A percentile compares a stretch with the other conserved stretches of the same genome.
These are phyloP conservation scores for Brassicogethes aeneus DNA, from an alignment of 2,888 invertebrate genomes.

Conservation along the genomic window DNA sequence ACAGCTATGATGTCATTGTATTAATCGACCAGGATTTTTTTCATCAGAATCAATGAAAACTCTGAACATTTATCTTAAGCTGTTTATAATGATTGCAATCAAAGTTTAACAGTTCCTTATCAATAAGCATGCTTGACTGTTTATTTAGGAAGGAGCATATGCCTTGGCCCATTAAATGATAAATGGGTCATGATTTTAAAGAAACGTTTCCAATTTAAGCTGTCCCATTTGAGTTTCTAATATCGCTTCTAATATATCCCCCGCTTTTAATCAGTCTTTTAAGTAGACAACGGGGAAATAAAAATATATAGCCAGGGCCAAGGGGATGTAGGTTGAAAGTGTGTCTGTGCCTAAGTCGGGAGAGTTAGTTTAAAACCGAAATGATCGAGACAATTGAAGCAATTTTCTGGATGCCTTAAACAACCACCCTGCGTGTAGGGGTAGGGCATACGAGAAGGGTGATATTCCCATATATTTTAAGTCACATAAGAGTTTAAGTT, in stretches of 20 bases:
- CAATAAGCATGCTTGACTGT: background rate
- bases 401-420: conserved; percentile 4
- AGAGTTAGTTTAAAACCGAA: conserved; percentile 32
- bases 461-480: conserved; percentile 33
- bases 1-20: too few relatives aligned
- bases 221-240: conserved; percentile 25
- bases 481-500: conserved; percentile 35
- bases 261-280: conserved; percentile 42
- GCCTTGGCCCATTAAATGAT: conserved; percentile 20
- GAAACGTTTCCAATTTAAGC: conserved; percentile 11
- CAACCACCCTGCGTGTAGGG: conserved; percentile 4
- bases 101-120: background rate
- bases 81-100: too few relatives aligned
- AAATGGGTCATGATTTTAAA: conserved; percentile 22
- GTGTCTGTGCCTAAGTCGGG: background rate
- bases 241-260: conserved; percentile 39
- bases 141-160: conserved; percentile 17
- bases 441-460: conserved; percentile 20
- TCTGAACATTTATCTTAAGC: too few relatives aligned
- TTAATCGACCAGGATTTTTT: too few relatives aligned
- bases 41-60: too few relatives aligned
- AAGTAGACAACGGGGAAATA: conserved; percentile 43
- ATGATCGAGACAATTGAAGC: conserved; percentile 40
- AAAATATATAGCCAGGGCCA: conserved; percentile 38
- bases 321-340: conserved; percentile 4